Base-by-base conservation (phyloP, 2,888 invertebrate genomes). In the Pseudoips prasinana region DNA sequence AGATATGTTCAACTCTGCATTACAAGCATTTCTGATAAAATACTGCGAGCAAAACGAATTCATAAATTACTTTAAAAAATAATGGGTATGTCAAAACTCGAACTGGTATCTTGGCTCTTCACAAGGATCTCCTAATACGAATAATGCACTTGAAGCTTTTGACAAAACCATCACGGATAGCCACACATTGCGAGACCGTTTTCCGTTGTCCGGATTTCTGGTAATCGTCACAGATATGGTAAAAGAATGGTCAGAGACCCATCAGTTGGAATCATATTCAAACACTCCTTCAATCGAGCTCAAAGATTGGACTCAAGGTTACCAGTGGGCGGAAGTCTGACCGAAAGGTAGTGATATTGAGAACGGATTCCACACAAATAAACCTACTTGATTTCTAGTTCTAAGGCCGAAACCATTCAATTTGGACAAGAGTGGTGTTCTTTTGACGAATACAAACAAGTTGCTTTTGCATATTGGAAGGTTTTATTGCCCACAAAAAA, bases 21-120 rank as follows among this genome's bases (percentile, higher is more conserved):
- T 39, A 34, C 20, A 45, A 40, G 25, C 29, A 11, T 51, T 51
- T 30, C 26, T 51, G 11, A 23, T 36, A 22, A 48, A 46, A 45
- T 48, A 25, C 18, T 27, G 25, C 7, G 9, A 23, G 18, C 26
- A 34, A 20, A 25, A 7, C 20, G 10, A 17, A 9, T 39, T 39
- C 20, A 27, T 39, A 14, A n/a, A 25, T 1, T 33, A 39, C 25
- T 26, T 33, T 8, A 22, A 33, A 10, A 25, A 39, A 25, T 9
- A 36, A 10, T 30, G 30, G 35, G 18, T 36, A 1, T 6, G 2
- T 20, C 29, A 25, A 25, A 25, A 39, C 23, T 27, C 20, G 9
- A 36, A 33, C 18, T 41, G 41, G 36, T 41, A 29, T 26, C 19
- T 37, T 8, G 41, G 36, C 7, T 27, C 41, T 17, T 10, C 22